Conservation (phyloP, 2,113 vertebrate species). For the Tragelaphus scriptus region DNA sequence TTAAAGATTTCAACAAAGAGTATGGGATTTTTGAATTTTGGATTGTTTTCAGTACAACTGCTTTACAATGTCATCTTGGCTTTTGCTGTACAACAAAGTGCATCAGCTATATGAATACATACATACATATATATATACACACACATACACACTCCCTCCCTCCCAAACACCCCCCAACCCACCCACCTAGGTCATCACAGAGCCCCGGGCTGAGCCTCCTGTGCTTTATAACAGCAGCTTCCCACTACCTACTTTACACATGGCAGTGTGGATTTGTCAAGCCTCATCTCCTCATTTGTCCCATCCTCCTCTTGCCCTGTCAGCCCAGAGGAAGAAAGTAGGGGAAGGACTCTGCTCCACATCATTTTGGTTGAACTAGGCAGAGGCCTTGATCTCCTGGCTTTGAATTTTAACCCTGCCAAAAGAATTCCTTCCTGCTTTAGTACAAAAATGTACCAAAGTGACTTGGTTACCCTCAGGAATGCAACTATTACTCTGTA, state of each 20-base stretch:
- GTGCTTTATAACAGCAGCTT: background rate
- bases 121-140: rapidly evolving
- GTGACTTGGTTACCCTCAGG: background rate
- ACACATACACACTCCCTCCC: background rate
- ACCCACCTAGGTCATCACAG: background rate
- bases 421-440: background rate
- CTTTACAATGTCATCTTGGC: background rate
- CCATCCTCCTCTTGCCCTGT: background rate
- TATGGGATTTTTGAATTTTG: background rate
- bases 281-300: background rate
- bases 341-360: background rate
- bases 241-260: background rate
- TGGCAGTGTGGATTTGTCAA: background rate
- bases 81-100: background rate
- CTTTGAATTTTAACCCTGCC: background rate
- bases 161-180: background rate
- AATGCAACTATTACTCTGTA: background rate
- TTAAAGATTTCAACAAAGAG: background rate
- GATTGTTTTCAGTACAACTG: background rate
- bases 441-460: background rate
- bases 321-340: background rate
- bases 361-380: background rate
- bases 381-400: background rate
- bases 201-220: background rate
- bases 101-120: background rate